Percentiles rank a stretch among this genome's conserved stretches.
Conservation (phyloP, 2,888 invertebrate species). For the Operophtera brumata region DNA sequence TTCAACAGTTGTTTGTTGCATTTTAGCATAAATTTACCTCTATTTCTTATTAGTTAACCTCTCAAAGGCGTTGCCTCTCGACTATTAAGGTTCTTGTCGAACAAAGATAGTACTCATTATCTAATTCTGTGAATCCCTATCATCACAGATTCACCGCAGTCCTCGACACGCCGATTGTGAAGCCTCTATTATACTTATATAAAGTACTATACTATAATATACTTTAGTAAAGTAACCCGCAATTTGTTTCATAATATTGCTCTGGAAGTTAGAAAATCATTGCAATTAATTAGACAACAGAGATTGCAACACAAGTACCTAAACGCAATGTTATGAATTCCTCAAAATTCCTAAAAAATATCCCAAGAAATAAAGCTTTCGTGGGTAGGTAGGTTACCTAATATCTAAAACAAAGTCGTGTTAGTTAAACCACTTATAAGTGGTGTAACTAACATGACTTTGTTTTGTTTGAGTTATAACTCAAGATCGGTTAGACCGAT, state of each 20-base stretch:
- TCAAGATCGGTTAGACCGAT: too few species aligned
- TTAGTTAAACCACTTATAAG: too few species aligned
- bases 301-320: not conserved
- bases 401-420: too few species aligned
- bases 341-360: too few species aligned
- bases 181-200: not conserved
- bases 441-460: too few species aligned
- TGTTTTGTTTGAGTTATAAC: too few species aligned
- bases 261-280: conserved; percentile 6
- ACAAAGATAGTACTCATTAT: not conserved
- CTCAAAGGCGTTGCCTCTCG: not conserved
- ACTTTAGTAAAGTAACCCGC: not conserved
- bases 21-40: too few species aligned
- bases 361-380: too few species aligned
- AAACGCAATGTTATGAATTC: too few species aligned
- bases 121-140: not conserved
- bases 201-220: not conserved
- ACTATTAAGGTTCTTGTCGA: not conserved
- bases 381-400: too few species aligned
- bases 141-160: conserved; percentile 9
- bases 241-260: conserved; percentile 1
- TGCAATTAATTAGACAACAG: conserved; percentile 4
- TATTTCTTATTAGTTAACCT: too few species aligned
- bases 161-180: not conserved
- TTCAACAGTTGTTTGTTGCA: too few species aligned